Evolutionary conservation across 2,888 invertebrate species (phyloP), one percentile per base, ranked within the genome.

Genomic region (Ligdia adustata): DNA sequence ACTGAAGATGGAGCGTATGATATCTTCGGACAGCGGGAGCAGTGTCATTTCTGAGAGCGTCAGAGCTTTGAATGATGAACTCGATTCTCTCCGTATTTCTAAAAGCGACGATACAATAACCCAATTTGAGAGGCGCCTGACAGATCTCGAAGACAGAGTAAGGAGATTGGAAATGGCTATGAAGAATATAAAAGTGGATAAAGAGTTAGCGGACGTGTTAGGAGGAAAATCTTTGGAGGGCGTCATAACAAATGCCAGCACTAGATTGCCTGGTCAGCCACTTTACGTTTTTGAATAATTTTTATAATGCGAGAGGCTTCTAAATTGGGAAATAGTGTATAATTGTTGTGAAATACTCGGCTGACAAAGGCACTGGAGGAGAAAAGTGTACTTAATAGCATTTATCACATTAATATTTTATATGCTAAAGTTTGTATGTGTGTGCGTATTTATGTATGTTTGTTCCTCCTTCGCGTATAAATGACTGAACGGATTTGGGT

Each of bases 71-170:
- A 63, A 57, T 15, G 52, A 56, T 2, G 76, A 75, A 44, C 24
- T 79, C 1, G 71, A 75, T 12, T 35, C 52, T 3, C 44, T 66
- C 0, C 41, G 13, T n/a, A n/a, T n/a, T n/a, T 9, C 57, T 59
- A 5, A 44, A 54, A n/a, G 56, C 2, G 46, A 62, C 11, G 55
- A 66, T 4, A 69, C 63, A 57, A 31, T 72, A 1, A 52, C 55
- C 5, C 28, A 55, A 2, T 56, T 81, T 13, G 60, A 60, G 0
- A 59, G 63, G 1, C 67, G 64, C 55, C 49, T 82, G 2, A 39
- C 53, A 5, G 12, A 38, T 9, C 55, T 75, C 4, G 74, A 75
- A 27, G 64, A 67, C 0, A 72, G 64, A 31, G 33, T 82, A 29
- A 35, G 39, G 3, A 43, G 43, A 28, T 20, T 78, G n/a, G 72